Evolutionary conservation across 2,888 invertebrate species (phyloP).

Genomic region (Hermaeophaga mercurialis): DNA sequence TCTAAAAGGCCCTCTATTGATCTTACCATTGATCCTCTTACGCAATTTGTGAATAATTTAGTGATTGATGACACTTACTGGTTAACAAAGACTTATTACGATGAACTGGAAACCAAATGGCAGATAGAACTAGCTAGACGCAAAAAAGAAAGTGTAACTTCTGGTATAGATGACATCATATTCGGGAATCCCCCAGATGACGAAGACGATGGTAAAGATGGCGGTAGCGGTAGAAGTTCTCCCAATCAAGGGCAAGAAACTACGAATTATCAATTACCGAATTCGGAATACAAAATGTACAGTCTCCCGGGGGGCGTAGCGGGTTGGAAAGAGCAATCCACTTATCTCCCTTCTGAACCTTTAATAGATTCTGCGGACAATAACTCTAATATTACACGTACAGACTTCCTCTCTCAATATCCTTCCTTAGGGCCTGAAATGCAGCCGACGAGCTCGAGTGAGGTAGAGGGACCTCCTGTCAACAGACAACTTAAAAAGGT

Average conservation of each 20-base stretch:
- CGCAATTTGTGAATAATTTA: slow-evolving; percentile 43
- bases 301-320: slow-evolving; percentile 79
- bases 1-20: slow-evolving; percentile 46
- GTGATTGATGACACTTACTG: slow-evolving; percentile 63
- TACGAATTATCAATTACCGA: slow-evolving; percentile 27
- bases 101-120: slow-evolving; percentile 67
- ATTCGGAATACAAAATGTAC: slow-evolving; percentile 56
- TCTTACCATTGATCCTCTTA: slow-evolving; percentile 21
- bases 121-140: slow-evolving; percentile 49
- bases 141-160: slow-evolving; percentile 37
- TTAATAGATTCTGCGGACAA: slow-evolving; percentile 22
- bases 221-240: slow-evolving; percentile 62
- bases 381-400: slow-evolving; percentile 40
- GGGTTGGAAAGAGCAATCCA: slow-evolving; percentile 81
- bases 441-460: slow-evolving; percentile 43
- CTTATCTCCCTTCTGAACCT: slow-evolving; percentile 70
- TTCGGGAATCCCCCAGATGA: slow-evolving; percentile 59
- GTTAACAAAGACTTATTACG: slow-evolving; percentile 66
- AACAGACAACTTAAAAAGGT: slow-evolving; percentile 53
- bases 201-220: slow-evolving; percentile 66
- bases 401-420: slow-evolving; percentile 38
- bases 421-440: slow-evolving; percentile 48
- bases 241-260: slow-evolving; percentile 40
- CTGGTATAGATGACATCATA: slow-evolving; percentile 38
- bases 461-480: slow-evolving; percentile 55